These are phyloP conservation scores for Apostichopus japonicus DNA, from an alignment of 35 echinoderm and acorn worm species.

Conservation along the genomic window DNA sequence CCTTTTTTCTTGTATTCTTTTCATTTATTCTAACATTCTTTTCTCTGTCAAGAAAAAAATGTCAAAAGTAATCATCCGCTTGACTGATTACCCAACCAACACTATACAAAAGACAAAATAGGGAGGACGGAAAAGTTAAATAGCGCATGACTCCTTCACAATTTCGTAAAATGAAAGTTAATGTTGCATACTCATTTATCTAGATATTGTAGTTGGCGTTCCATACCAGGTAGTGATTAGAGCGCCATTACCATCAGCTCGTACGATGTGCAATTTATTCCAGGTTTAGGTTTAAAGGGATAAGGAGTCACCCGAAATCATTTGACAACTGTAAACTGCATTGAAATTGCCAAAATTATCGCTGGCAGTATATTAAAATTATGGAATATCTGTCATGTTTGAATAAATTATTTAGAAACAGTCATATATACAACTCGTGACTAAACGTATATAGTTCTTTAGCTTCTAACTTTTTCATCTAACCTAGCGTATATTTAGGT, in stretches of 20 bases:
- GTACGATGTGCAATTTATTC: too few species aligned
- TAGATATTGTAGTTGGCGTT: background rate
- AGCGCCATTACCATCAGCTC: background rate
- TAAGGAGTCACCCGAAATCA: too few species aligned
- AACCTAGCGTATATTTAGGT: too few species aligned
- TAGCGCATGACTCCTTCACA: background rate
- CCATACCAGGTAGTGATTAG: background rate
- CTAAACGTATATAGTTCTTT: too few species aligned
- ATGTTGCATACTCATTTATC: background rate
- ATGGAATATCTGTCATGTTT: too few species aligned
- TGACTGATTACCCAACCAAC: background rate
- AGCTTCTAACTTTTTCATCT: too few species aligned
- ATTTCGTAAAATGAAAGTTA: background rate
- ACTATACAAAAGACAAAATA: background rate
- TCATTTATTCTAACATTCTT: background rate
- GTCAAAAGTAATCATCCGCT: background rate
- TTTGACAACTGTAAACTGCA: too few species aligned
- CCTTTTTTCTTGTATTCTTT: background rate
- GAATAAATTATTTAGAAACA: too few species aligned
- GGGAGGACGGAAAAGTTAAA: background rate
- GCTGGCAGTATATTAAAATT: too few species aligned
- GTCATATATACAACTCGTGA: too few species aligned
- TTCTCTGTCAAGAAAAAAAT: background rate
- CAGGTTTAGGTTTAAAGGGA: too few species aligned
- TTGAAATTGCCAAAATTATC: too few species aligned